Base-by-base conservation (phyloP, 2,888 invertebrate species). In the Lottia gigantea region DNA sequence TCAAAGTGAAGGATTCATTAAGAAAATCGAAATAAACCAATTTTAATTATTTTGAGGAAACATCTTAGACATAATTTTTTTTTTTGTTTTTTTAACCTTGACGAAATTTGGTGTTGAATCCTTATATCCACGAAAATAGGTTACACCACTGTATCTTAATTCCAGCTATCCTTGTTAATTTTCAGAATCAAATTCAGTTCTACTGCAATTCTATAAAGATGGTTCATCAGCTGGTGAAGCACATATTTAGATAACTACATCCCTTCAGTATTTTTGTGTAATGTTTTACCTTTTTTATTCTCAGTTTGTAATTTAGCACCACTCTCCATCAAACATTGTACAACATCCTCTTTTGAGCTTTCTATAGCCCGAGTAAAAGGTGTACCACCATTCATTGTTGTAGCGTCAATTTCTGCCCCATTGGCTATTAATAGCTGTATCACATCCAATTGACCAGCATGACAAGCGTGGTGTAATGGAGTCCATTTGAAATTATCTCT, bases 401-500 rank as follows among this genome's bases (percentile, higher is more conserved):
- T 67, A 6, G 86, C 86, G 71, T 89, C 87, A 8, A 88, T 75
- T 65, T 87, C 82, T 8, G 88, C 89, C 4, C 89, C 88, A 64
- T 81, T 71, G 1, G 85, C 82, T 47, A 89, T 74, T 62, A 89
- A 78, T 23, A 80, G 80, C 71, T 87, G 82, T 6, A 88, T 88
- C 55, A 89, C 81, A 68, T 88, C 87, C 55, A 85, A 73, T 72
- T 85, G 84, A 6, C 89, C 89, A 4, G 86, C 80, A 74, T 89
- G 88, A 72, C 87, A 87, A 4, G 89, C 89, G 76, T 88, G 87
- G 71, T 89, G 89, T 12, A 89, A 76, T 2, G 89, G 86, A 19
- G 88, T 88, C 89, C 89, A 89, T 71, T 88, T 86, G 76, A 89
- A 89, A 76, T 89, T 88, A 76, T 89, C 89, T 62, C 82, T 75